Evolutionary conservation across 64 coral and sea anemone species (phyloP), one percentile per base, ranked within the genome.

Genomic region (Actinia equina): DNA sequence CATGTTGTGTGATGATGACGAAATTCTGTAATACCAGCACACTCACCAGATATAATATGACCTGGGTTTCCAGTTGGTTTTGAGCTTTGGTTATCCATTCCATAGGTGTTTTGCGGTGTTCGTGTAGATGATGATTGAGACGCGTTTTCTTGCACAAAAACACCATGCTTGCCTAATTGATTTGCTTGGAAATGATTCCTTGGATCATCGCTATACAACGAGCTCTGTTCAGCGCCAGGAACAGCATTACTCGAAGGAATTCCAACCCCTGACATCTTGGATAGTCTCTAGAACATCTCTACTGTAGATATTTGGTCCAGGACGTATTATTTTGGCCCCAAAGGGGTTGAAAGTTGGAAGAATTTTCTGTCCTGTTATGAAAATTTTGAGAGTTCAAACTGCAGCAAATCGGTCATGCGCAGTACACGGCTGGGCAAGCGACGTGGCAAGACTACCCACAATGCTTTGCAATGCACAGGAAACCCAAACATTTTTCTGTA

Each of bases 141-240:
- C 5, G 42, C 17, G 49, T 81, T 81, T 81, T 44, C 78, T 0
- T 81, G 78, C 78, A n/a, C 22, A 81, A 52, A 44, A 20, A 22
- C 42, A 81, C 78, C 78, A 81, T 81, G 78, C 43, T 81, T 81
- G 16, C 43, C 78, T 49, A 49, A 49, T 44, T 52, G 42, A 52
- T 81, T 81, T 52, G 78, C 49, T 81, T 81, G 78, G 49, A 81
- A 81, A 81, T 81, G 78, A 81, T 81, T 81, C 43, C 78, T 81
- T 20, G 78, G 25, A 18, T 52, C 78, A 52, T 37, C 52, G 42
- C 27, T 44, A 81, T 49, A 52, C 42, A 52, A 52, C 16, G 78
- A 44, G 43, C 52, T 20, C 45, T 81, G 78, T 81, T 81, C 78
- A 23, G 78, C 78, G n/a, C 78, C 78, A 81, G 78, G 78, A 81